phyloP scores from a whole-genome alignment of 2,797 vertebrate genomes.

The Tangara arthus region DNA sequence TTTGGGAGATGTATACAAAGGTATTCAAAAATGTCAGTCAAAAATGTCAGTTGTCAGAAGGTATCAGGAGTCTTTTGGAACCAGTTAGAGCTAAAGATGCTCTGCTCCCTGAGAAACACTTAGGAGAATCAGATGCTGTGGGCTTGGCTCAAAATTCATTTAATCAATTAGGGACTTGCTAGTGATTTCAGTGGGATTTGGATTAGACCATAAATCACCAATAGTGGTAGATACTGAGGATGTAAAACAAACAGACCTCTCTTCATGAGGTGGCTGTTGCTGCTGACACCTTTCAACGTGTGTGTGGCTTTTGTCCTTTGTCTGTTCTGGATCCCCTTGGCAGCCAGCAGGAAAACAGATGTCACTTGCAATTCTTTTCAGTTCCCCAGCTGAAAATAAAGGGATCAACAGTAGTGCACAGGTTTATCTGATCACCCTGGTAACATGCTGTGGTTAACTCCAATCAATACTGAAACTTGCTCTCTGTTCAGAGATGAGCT shows the following conservation, averaged over 20 bases:
- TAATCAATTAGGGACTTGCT: background rate
- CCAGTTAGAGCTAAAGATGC: background rate
- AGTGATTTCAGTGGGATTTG: background rate
- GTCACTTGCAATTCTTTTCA: constrained; percentile 10
- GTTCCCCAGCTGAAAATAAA: background rate
- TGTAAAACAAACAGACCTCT: background rate
- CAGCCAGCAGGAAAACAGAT: background rate
- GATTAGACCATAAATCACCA: background rate
- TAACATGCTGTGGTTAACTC: background rate
- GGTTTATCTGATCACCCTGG: constrained; percentile 30
- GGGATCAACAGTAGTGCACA: background rate
- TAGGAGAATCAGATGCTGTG: background rate
- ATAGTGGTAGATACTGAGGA: background rate
- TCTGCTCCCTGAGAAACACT: background rate
- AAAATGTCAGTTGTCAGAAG: background rate
- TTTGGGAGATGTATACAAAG: background rate
- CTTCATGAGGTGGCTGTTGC: background rate
- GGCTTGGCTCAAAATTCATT: background rate
- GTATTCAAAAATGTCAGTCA: background rate
- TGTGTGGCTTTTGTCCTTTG: constrained; percentile 31
- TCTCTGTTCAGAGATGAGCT: background rate
- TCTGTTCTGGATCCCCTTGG: background rate
- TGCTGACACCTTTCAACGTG: background rate
- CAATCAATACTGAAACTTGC: background rate
- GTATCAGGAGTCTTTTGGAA: background rate